These are phyloP conservation scores for Manis crassicaudata DNA, from an alignment of 2,797 vertebrate genomes.

Conservation along the genomic window DNA sequence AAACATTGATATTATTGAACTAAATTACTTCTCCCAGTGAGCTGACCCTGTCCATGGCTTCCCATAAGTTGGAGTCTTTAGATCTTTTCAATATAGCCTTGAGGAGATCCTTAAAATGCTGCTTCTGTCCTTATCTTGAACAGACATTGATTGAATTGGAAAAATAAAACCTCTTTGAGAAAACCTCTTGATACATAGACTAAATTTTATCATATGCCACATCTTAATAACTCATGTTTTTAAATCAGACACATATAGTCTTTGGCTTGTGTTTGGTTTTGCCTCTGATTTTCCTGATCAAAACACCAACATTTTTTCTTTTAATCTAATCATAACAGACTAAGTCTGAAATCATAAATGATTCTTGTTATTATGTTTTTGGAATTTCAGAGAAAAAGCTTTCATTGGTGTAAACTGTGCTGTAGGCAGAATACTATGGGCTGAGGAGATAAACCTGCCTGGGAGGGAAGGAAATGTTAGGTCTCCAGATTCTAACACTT, in stretches of 20 bases:
- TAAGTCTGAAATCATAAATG: slow-evolving; percentile 40
- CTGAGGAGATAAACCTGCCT: background rate
- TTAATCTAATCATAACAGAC: slow-evolving; percentile 50
- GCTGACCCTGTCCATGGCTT: background rate
- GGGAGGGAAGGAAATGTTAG: background rate
- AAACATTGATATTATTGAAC: slow-evolving; percentile 34
- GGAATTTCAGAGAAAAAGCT: background rate
- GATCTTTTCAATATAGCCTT: background rate
- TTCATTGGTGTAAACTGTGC: background rate
- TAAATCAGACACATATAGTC: slow-evolving; percentile 28
- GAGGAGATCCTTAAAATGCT: slow-evolving; percentile 9
- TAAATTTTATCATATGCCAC: slow-evolving; percentile 35
- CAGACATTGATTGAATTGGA: background rate
- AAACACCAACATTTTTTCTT: slow-evolving; percentile 26
- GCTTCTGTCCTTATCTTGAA: slow-evolving; percentile 52
- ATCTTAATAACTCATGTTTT: slow-evolving; percentile 47
- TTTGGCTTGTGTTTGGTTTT: slow-evolving; percentile 46
- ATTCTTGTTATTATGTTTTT: slow-evolving; percentile 6
- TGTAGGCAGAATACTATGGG: background rate
- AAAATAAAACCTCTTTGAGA: slow-evolving; percentile 44
- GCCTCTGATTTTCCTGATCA: slow-evolving; percentile 55
- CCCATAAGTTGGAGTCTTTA: background rate
- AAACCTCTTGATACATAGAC: background rate
- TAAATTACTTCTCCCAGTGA: background rate
- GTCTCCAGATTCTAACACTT: background rate